These are phyloP conservation scores for Champsocephalus gunnari DNA, from an alignment of 2,797 vertebrate genomes.

Conservation along the genomic window DNA sequence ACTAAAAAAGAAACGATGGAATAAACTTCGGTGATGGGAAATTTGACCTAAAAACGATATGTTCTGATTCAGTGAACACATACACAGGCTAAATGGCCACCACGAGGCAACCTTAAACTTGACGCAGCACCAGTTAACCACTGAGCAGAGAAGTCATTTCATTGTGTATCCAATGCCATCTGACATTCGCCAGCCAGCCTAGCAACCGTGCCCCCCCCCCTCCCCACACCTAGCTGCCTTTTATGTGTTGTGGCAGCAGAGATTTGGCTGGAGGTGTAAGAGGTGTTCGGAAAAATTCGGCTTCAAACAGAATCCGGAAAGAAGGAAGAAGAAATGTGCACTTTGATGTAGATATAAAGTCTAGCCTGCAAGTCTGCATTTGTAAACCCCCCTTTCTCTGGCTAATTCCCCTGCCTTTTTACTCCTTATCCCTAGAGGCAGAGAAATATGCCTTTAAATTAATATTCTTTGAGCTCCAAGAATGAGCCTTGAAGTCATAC, in stretches of 20 bases:
- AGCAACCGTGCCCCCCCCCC: conserved; percentile 6
- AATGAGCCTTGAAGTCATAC: conserved; percentile 34
- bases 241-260: conserved; percentile 47
- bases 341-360: conserved; percentile 55
- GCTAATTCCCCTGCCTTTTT: not conserved
- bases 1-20: not conserved
- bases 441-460: conserved; percentile 55
- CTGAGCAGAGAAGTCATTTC: conserved; percentile 41
- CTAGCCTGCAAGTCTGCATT: conserved; percentile 11
- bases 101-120: conserved; percentile 45
- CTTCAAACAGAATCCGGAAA: conserved; percentile 64
- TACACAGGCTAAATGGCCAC: conserved; percentile 16
- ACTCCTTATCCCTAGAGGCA: conserved; percentile 11
- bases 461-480: conserved; percentile 45
- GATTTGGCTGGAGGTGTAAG: conserved; percentile 40
- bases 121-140: conserved; percentile 23
- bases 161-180: conserved; percentile 44
- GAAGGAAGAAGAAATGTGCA: conserved; percentile 29
- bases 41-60: not conserved
- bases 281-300: conserved; percentile 38
- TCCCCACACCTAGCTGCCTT: not conserved
- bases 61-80: conserved; percentile 33
- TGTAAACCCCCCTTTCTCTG: conserved; percentile 3
- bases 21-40: not conserved
- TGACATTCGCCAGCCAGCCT: conserved; percentile 54